phyloP scores from a whole-genome alignment of 1,140 invertebrate genomes.

The Periplaneta americana region DNA sequence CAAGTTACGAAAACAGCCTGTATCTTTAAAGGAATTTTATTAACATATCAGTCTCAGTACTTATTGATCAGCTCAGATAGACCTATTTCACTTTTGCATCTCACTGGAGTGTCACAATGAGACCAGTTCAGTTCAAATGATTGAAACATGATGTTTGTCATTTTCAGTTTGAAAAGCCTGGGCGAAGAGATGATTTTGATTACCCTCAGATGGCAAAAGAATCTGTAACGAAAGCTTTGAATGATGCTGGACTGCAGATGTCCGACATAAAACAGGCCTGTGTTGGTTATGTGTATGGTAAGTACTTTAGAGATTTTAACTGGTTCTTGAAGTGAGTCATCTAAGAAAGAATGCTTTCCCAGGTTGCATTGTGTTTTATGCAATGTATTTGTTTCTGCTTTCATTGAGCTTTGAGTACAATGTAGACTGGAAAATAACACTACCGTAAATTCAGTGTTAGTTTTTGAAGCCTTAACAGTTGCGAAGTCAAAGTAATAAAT shows the following conservation, averaged over 20 bases:
- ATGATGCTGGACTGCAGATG: slow-evolving; percentile 81
- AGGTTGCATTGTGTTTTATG: too few species aligned
- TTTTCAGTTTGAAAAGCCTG: slow-evolving; percentile 82
- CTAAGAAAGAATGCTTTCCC: too few species aligned
- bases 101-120: background rate
- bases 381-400: too few species aligned
- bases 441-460: too few species aligned
- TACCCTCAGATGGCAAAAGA: slow-evolving; percentile 95
- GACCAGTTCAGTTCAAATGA: too few species aligned
- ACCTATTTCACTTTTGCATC: background rate
- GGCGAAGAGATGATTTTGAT: slow-evolving; percentile 69
- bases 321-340: too few species aligned
- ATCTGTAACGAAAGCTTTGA: slow-evolving; percentile 81
- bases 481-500: too few species aligned
- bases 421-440: too few species aligned
- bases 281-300: slow-evolving; percentile 92
- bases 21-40: background rate
- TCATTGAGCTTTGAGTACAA: too few species aligned
- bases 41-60: background rate
- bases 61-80: background rate
- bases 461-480: too few species aligned
- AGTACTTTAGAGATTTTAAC: too few species aligned
- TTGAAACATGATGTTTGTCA: slow-evolving; percentile 16
- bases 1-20: background rate
- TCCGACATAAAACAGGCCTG: slow-evolving; percentile 79